These are phyloP conservation scores for Coleophora deauratella DNA, from an alignment of 2,888 invertebrate genomes.

Conservation along the genomic window DNA sequence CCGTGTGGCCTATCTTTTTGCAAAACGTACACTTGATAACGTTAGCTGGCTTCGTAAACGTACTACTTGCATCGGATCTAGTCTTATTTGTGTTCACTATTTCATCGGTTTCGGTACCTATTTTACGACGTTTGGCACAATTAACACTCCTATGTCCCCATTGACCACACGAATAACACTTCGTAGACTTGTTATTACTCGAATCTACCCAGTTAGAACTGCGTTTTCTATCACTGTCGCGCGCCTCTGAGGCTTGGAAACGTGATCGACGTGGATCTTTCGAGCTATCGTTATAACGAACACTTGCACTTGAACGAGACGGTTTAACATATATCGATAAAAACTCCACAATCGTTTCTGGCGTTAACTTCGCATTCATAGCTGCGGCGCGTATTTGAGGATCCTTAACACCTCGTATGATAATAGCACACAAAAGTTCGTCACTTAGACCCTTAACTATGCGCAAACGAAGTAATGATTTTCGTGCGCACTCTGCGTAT, in stretches of 20 bases:
- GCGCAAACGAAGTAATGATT: slow-evolving; percentile 9
- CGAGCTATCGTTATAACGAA: not conserved
- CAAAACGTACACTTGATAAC: not conserved
- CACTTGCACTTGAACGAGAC: not conserved
- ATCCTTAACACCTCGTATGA: slow-evolving; percentile 12
- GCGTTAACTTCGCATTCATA: slow-evolving; percentile 8
- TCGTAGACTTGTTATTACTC: not conserved
- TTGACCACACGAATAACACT: not conserved
- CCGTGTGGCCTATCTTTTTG: slow-evolving; percentile 1
- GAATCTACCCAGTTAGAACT: not conserved
- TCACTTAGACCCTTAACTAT: slow-evolving; percentile 13
- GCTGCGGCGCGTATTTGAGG: slow-evolving; percentile 13
- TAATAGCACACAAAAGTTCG: slow-evolving; percentile 8
- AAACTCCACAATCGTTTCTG: not conserved
- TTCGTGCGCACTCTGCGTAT: slow-evolving; percentile 12
- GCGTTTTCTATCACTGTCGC: not conserved
- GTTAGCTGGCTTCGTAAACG: not conserved
- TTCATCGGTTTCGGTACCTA: not conserved
- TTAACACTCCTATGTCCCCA: slow-evolving; percentile 2
- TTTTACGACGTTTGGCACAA: not conserved
- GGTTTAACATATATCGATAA: not conserved
- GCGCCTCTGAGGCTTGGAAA: no score
- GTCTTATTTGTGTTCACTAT: not conserved
- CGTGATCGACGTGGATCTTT: no score
- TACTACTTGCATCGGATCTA: not conserved